Conservation (phyloP, 2,113 vertebrate species). For the Rhinolophus sinicus region DNA sequence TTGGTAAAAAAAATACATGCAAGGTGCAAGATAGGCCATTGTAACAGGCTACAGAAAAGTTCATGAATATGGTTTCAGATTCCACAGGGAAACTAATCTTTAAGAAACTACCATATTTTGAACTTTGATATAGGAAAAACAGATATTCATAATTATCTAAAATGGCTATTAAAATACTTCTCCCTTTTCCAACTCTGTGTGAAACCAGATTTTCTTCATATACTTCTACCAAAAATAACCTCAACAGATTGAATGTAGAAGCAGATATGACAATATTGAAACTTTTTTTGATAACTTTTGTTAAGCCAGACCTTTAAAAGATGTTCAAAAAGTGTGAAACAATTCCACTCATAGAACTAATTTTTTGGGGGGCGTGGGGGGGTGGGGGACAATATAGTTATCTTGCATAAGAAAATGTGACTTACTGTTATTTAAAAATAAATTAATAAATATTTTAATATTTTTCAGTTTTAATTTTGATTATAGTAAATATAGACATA, state of each 20-base stretch:
- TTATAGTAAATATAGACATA: not conserved
- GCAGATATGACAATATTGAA: not conserved
- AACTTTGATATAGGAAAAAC: not conserved
- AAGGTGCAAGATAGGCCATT: not conserved
- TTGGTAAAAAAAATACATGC: not conserved
- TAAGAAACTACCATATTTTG: not conserved
- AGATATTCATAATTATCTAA: not conserved
- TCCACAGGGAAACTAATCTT: not conserved
- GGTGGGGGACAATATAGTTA: not conserved
- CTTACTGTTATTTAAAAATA: not conserved
- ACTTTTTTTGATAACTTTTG: not conserved
- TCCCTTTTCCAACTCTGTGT: not conserved
- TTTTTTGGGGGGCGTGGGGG: not conserved
- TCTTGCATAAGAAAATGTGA: conserved; percentile 9
- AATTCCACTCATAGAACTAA: not conserved
- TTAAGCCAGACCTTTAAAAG: not conserved
- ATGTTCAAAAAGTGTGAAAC: not conserved
- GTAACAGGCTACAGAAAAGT: not conserved
- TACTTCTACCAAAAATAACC: not conserved
- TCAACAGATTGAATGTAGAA: not conserved
- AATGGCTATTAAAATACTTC: not conserved
- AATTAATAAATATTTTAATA: not conserved
- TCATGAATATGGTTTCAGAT: not conserved
- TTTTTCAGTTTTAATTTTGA: not conserved
- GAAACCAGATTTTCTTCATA: not conserved